Base-by-base conservation (phyloP, 2,888 invertebrate species). In the Pilophorus perplexus region DNA sequence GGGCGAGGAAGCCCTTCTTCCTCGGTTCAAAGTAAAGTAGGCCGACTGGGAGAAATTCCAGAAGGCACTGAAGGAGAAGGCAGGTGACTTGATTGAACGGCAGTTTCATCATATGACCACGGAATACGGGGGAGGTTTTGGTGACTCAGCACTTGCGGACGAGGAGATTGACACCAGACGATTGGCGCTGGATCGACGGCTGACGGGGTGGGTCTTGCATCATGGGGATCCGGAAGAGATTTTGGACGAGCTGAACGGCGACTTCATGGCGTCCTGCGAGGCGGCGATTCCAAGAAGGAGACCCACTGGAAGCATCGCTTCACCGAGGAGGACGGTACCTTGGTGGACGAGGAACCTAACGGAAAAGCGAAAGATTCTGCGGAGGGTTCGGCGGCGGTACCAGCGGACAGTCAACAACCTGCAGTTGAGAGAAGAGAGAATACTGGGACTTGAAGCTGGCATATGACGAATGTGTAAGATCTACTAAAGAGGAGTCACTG, bases 31-130 rank as follows among this genome's bases (percentile, higher is more conserved):
- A 25, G 38, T 38, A 0, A 60, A 60, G 25, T 6, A 23, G 10
- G 60, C 60, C 20, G 60, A 60, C 20, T 60, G 60, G 60, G 14
- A 37, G 10, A 1, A 16, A 33, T n/a, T n/a, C n/a, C n/a, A n/a
- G n/a, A n/a, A n/a, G n/a, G n/a, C n/a, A n/a, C n/a, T n/a, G n/a
- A n/a, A n/a, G n/a, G n/a, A n/a, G n/a, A n/a, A n/a, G n/a, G n/a
- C n/a, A n/a, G n/a, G n/a, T n/a, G n/a, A n/a, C n/a, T n/a, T n/a
- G n/a, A n/a, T n/a, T n/a, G n/a, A n/a, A n/a, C n/a, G n/a, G n/a
- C n/a, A n/a, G n/a, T n/a, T n/a, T n/a, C n/a, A n/a, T n/a, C n/a
- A n/a, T n/a, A n/a, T n/a, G n/a, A n/a, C n/a, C n/a, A n/a, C n/a
- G n/a, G n/a, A n/a, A n/a, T n/a, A n/a, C n/a, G n/a, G n/a, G n/a